These are phyloP conservation scores for Neopipo cinnamomea DNA, from an alignment of 2,113 vertebrate species.

Conservation along the genomic window DNA sequence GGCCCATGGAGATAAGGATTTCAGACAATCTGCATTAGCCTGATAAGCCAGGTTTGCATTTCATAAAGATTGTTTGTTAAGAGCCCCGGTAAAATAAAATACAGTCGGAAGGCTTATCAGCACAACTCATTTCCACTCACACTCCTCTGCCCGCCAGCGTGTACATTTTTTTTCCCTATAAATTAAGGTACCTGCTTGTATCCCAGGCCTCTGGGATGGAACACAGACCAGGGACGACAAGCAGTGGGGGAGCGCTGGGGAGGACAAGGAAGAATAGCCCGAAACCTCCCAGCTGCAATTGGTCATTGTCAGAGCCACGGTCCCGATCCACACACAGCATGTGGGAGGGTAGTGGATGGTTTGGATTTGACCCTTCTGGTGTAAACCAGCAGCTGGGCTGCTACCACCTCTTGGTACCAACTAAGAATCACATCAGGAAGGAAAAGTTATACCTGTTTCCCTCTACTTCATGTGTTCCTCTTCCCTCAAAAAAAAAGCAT, in stretches of 20 bases:
- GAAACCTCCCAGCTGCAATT: not conserved
- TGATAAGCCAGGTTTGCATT: slow-evolving; percentile 84
- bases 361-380: not conserved
- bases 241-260: not conserved
- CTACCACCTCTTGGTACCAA: not conserved
- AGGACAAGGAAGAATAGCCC: not conserved
- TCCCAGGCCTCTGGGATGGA: not conserved
- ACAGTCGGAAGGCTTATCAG: slow-evolving; percentile 73
- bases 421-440: not conserved
- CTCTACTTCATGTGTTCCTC: not conserved
- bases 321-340: not conserved
- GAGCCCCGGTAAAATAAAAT: slow-evolving; percentile 73
- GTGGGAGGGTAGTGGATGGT: not conserved
- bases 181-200: slow-evolving; percentile 57
- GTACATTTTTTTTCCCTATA: not conserved
- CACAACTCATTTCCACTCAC: slow-evolving; percentile 56
- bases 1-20: slow-evolving; percentile 86
- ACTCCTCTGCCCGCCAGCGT: not conserved
- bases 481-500: not conserved
- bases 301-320: not conserved
- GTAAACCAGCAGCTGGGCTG: not conserved
- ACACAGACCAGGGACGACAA: not conserved
- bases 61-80: slow-evolving; percentile 75
- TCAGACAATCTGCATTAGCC: slow-evolving; percentile 85
- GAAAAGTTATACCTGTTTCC: not conserved